These are phyloP conservation scores for Rafetus swinhoei DNA, from an alignment of 2,113 vertebrate genomes.

Conservation along the genomic window DNA sequence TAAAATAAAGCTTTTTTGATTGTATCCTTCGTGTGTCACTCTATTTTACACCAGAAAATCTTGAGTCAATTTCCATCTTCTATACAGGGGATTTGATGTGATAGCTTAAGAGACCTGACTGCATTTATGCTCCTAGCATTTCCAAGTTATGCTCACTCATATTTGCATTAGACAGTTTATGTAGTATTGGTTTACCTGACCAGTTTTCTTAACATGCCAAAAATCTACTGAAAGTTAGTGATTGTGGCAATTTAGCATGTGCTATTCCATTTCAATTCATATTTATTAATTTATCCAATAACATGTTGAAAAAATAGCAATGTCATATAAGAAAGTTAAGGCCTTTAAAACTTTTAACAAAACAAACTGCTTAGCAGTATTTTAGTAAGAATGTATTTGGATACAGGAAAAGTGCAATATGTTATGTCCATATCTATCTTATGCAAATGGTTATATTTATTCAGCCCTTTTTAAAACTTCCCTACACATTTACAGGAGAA, in stretches of 20 bases:
- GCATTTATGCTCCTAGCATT: background rate
- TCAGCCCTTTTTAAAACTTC: conserved; percentile 45
- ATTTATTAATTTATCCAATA: conserved; percentile 23
- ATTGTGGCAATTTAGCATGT: background rate
- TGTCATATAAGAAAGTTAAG: conserved; percentile 9
- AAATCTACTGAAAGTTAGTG: background rate
- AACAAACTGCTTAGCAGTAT: conserved; percentile 24
- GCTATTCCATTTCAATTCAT: background rate
- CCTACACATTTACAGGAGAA: conserved; percentile 8
- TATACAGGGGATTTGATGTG: background rate
- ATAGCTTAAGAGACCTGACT: background rate
- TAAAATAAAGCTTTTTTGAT: conserved; percentile 30
- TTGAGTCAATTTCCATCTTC: background rate
- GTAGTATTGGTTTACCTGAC: background rate
- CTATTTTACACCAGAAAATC: background rate
- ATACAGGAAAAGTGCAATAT: background rate
- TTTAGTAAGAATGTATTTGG: conserved; percentile 55
- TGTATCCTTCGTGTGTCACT: background rate
- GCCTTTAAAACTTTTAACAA: background rate
- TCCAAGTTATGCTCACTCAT: background rate
- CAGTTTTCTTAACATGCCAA: background rate
- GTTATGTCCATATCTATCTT: conserved; percentile 24
- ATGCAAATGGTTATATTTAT: conserved; percentile 5
- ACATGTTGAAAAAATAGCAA: background rate
- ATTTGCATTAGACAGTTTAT: background rate